Base-by-base conservation (phyloP, 1,140 invertebrate species). In the Cardiocondyla obscurior region DNA sequence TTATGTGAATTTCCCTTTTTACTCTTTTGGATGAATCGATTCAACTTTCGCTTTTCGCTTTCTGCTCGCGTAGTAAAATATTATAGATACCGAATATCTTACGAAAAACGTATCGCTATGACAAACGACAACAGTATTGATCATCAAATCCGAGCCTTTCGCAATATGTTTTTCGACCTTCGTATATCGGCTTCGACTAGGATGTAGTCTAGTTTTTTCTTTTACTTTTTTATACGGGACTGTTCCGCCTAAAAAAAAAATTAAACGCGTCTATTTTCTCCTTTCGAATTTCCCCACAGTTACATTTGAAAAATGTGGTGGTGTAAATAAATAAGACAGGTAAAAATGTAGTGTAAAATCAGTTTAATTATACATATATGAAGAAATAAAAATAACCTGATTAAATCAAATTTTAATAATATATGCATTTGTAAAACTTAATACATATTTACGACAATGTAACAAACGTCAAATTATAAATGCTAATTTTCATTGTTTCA, bases 241-340 rank as follows among this genome's bases (percentile, higher is more conserved):
- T 91, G 16, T 97, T 97, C 87, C 94, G 95, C n/a, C 91, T 91
- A n/a, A n/a, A n/a, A 65, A 81, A 58, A 58, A 58, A n/a, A 8
- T 10, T 7, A 12, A 8, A 30, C 19, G 6, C 53, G 12, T 0
- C 0, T 5, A 12, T 49, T 64, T 76, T 14, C 39, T 5, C 36
- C 16, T 42, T 5, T 5, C 2, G 5, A 39, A 16, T 1, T 19
- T 25, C 5, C 5, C 8, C 3, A 14, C 28, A 44, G 10, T 74
- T 74, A 25, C 16, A 36, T 49, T 64, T 36, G n/a, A n/a, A n/a
- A n/a, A n/a, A n/a, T n/a, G n/a, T n/a, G n/a, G n/a, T n/a, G n/a
- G n/a, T n/a, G n/a, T 1, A 10, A 33, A 70, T 22, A 19, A 19
- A 33, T 58, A 33, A 33, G 30, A 33, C 36, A 33, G 16, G 30